Evolutionary conservation across 2,113 vertebrate species (phyloP).

Genomic region (Cinclus cinclus): DNA sequence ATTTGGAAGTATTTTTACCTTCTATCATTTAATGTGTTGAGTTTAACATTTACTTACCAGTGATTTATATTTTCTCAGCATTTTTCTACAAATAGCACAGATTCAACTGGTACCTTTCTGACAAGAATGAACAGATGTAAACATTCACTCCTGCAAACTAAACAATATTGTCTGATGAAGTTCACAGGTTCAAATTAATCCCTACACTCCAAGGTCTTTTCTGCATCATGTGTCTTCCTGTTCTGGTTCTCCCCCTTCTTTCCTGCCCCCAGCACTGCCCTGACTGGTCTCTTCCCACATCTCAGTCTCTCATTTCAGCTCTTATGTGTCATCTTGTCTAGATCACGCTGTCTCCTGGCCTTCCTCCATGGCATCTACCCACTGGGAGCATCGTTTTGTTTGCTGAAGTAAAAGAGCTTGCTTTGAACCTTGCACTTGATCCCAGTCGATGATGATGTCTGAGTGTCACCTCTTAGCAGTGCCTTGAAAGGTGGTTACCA

Average conservation of each 20-base stretch:
- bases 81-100: background rate
- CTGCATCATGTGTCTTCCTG: background rate
- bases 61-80: background rate
- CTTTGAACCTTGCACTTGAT: slow-evolving; percentile 10
- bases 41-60: background rate
- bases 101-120: background rate
- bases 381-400: background rate
- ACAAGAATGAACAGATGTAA: background rate
- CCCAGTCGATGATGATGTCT: background rate
- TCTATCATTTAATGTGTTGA: background rate
- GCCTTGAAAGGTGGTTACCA: background rate
- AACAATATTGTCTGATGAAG: background rate
- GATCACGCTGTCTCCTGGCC: background rate
- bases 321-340: background rate
- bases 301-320: background rate
- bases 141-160: background rate
- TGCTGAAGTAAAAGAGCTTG: background rate
- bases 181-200: slow-evolving; percentile 13
- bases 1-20: background rate
- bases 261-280: background rate
- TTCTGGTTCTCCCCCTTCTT: background rate
- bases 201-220: background rate
- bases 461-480: background rate
- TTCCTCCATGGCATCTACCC: background rate
- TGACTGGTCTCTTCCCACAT: background rate